Conservation (phyloP, 2,113 vertebrate species). For the Haliaeetus leucogaster region DNA sequence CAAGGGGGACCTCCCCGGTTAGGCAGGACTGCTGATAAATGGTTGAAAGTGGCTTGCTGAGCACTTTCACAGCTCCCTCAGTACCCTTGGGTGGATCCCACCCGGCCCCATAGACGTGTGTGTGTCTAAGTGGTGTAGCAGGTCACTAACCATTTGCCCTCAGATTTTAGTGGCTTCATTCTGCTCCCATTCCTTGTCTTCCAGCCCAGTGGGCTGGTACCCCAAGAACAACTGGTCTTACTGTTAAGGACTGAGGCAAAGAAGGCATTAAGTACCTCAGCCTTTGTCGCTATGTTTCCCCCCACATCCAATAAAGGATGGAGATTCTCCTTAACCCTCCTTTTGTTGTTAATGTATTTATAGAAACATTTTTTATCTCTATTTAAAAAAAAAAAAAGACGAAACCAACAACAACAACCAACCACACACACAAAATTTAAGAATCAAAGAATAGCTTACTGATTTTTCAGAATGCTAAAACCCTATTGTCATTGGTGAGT, state of each 20-base stretch:
- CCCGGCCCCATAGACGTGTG: accelerated
- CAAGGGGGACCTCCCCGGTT: not conserved
- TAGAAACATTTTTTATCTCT: not conserved
- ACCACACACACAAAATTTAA: not conserved
- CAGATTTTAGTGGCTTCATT: not conserved
- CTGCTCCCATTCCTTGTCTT: not conserved
- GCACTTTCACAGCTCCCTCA: not conserved
- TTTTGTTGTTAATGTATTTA: not conserved
- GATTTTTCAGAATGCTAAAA: not conserved
- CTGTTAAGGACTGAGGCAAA: not conserved
- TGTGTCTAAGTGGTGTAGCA: not conserved
- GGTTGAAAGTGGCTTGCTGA: not conserved
- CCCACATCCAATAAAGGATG: not conserved
- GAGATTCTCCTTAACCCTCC: not conserved
- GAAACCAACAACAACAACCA: not conserved
- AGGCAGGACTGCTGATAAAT: not conserved
- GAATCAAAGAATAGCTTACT: not conserved
- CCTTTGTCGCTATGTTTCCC: not conserved
- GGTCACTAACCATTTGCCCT: not conserved
- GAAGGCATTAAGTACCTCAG: not conserved
- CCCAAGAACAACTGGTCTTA: not conserved
- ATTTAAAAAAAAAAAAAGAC: not conserved
- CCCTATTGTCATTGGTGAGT: not conserved
- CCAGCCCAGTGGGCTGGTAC: not conserved
- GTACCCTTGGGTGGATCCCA: not conserved